Conservation (phyloP, 2,888 invertebrate species). For the Lithosia quadra region DNA sequence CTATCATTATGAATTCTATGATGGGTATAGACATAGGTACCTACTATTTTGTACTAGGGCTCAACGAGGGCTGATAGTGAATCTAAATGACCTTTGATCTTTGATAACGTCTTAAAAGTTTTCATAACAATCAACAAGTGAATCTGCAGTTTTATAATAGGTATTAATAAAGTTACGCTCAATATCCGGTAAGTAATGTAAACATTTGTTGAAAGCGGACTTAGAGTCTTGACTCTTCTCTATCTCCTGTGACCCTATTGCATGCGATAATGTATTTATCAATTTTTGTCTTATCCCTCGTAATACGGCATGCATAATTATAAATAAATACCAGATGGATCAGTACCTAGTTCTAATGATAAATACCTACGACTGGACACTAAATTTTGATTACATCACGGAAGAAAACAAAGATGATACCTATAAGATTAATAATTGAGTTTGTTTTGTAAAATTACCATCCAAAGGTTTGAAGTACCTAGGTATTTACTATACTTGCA, state of each 20-base stretch:
- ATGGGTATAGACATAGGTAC: background rate
- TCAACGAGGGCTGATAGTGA: background rate
- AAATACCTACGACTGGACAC: background rate
- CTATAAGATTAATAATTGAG: too few relatives aligned
- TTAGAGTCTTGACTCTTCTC: conserved; percentile 62
- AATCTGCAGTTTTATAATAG: conserved; percentile 9
- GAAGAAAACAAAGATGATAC: conserved; percentile 29
- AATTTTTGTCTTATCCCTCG: conserved; percentile 40
- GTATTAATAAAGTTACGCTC: background rate
- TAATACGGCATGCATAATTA: conserved; percentile 49
- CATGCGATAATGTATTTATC: conserved; percentile 56
- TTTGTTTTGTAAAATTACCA: too few relatives aligned
- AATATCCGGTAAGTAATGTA: conserved; percentile 40
- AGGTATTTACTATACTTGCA: background rate
- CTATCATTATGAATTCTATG: background rate
- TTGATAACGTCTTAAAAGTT: conserved; percentile 9
- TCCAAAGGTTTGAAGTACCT: background rate
- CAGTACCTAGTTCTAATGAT: background rate
- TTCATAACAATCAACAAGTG: conserved; percentile 15
- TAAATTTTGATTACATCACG: conserved; percentile 13
- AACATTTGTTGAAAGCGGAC: conserved; percentile 57
- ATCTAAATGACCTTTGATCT: conserved; percentile 19
- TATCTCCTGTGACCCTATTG: conserved; percentile 70
- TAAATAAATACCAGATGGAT: too few relatives aligned
- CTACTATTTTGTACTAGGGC: background rate